Conservation (phyloP, 2,888 invertebrate genomes). For the Dasypolia templi region DNA sequence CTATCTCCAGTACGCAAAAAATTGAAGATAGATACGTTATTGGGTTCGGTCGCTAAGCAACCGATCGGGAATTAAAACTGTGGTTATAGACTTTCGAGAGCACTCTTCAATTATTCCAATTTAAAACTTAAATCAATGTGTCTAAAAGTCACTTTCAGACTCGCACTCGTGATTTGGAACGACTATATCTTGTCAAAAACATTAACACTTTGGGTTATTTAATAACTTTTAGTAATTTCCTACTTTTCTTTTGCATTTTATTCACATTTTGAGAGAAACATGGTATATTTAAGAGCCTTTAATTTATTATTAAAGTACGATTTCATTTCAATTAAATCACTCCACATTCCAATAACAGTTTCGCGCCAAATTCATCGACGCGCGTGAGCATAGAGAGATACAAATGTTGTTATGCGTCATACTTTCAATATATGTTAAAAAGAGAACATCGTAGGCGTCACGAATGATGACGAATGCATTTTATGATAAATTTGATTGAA, state of each 20-base stretch:
- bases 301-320: slow-evolving; percentile 19
- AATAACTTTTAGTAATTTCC: background rate
- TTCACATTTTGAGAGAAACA: background rate
- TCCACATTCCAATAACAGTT: slow-evolving; percentile 33
- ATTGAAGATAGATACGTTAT: too few relatives aligned
- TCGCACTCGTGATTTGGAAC: background rate
- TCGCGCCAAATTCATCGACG: slow-evolving; percentile 19
- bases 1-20: too few relatives aligned
- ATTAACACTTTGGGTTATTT: background rate
- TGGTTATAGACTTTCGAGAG: too few relatives aligned
- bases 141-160: background rate
- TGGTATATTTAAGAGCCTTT: background rate
- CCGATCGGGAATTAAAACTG: background rate
- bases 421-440: slow-evolving; percentile 21
- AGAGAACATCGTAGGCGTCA: background rate
- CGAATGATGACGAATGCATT: slow-evolving; percentile 7
- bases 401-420: background rate
- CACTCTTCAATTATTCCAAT: background rate
- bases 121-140: background rate
- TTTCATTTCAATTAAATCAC: background rate
- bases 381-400: background rate
- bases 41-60: too few relatives aligned
- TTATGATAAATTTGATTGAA: slow-evolving; percentile 40
- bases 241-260: background rate
- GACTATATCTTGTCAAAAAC: background rate